Base-by-base conservation (phyloP, 2,113 vertebrate species). In the Pygoscelis antarcticus region DNA sequence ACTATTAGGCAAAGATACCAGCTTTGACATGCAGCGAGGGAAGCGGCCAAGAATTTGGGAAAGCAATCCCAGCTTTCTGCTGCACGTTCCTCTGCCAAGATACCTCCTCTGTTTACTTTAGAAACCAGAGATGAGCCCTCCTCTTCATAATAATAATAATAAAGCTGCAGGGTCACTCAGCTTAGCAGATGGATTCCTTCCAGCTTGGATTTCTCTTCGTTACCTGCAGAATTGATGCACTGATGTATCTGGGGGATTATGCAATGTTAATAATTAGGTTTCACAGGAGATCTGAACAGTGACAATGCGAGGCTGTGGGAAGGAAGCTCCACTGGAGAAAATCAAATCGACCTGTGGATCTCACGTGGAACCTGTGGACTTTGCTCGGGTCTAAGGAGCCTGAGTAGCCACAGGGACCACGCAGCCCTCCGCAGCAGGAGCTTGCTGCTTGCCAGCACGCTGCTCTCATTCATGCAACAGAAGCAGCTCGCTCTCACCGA, bases 21-120 rank as follows among this genome's bases (percentile, higher is more conserved):
- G 98, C 98, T 97, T 97, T 97, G 97, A 98, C 98, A 97, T 22
- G 98, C 89, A 94, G 79, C 5, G 6, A 87, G 95, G 85, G 92
- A 90, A 96, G 92, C 58, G 1, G 96, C 95, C 94, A 95, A 93
- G 92, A 93, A 95, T 90, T 93, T n/a, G 54, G 97, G 83, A 93
- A 89, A 97, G 96, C 77, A 70, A 70, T 82, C 96, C 89, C 78
- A 86, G 93, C 65, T 82, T 69, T 93, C 81, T 95, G 81, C 91
- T 87, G 72, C 61, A 64, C 0, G 10, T 36, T 92, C 44, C 83
- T 4, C 46, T 97, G 97, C 97, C 97, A 97, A 98, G 96, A 82
- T 90, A 68, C 66, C 84, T 83, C 85, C 84, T 91, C 75, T 96
- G 95, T 96, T 97, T 96, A 96, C 95, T 92, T 94, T 95, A 89